Percentiles rank a stretch among this genome's conserved stretches.
These are phyloP conservation scores for Cantharis nigra DNA, from an alignment of 2,888 invertebrate species.

Conservation along the genomic window DNA sequence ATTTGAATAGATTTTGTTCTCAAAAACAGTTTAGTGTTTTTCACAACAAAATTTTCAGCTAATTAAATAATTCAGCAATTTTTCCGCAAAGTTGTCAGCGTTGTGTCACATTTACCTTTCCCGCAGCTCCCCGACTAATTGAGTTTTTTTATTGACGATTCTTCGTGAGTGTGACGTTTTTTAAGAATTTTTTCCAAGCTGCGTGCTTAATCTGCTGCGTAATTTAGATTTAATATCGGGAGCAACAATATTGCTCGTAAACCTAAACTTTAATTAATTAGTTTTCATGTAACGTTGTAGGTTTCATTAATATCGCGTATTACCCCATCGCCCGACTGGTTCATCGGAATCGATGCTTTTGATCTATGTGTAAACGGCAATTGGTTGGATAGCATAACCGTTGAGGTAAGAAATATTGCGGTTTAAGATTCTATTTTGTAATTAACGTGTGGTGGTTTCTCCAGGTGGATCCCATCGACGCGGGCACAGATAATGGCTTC, in stretches of 20 bases:
- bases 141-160: not conserved
- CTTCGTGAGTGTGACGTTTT: no score
- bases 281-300: slow-evolving; percentile 55
- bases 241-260: not conserved
- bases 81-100: not conserved
- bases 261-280: not conserved
- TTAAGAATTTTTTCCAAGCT: not conserved
- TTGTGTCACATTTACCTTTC: no score
- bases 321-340: slow-evolving; percentile 95
- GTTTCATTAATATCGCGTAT: slow-evolving; percentile 89
- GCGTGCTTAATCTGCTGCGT: not conserved
- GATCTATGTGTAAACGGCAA: slow-evolving; percentile 89
- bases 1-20: not conserved
- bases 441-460: slow-evolving; percentile 28
- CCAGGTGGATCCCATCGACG: slow-evolving; percentile 88
- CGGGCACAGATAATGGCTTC: slow-evolving; percentile 93
- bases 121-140: not conserved
- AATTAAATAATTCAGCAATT: not conserved
- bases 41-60: not conserved
- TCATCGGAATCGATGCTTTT: slow-evolving; percentile 88
- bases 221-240: not conserved
- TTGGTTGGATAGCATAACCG: slow-evolving; percentile 88
- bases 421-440: slow-evolving; percentile 11
- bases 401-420: slow-evolving; percentile 67
- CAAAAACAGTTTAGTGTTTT: not conserved